These are phyloP conservation scores for Mythimna albipuncta DNA, from an alignment of 2,888 invertebrate genomes.

Conservation along the genomic window DNA sequence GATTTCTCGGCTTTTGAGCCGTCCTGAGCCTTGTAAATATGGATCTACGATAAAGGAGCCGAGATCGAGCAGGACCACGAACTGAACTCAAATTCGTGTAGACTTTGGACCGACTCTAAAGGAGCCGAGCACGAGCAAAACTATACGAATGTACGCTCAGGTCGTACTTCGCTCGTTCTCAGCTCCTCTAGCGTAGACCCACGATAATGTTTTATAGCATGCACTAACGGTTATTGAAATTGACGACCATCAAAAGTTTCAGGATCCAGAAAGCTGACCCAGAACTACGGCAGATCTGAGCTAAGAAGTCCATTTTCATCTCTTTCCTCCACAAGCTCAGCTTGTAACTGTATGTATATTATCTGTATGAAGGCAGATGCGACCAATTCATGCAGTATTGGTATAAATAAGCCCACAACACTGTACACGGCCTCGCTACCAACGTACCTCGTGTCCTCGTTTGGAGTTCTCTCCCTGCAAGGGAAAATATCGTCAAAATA, in stretches of 20 bases:
- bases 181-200: too few relatives aligned
- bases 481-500: constrained; percentile 64
- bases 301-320: constrained; percentile 1
- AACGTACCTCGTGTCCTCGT: constrained; percentile 66
- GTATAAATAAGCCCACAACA: constrained; percentile 58
- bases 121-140: too few relatives aligned
- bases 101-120: too few relatives aligned
- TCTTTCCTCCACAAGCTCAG: constrained; percentile 22
- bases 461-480: constrained; percentile 67
- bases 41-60: too few relatives aligned
- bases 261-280: not conserved
- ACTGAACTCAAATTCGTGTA: too few relatives aligned
- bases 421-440: constrained; percentile 59
- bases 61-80: too few relatives aligned
- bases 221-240: constrained; percentile 1
- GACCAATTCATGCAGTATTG: constrained; percentile 65
- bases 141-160: too few relatives aligned
- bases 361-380: constrained; percentile 53
- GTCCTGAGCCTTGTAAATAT: not conserved
- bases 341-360: constrained; percentile 50
- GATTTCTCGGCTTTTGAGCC: too few relatives aligned
- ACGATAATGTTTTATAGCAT: not conserved
- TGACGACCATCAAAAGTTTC: not conserved
- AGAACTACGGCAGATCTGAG: not conserved
- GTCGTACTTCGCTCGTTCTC: too few relatives aligned